A percentile compares a stretch with the other conserved stretches of the same genome.
Evolutionary conservation across 2,888 invertebrate species (phyloP).

Genomic region (Pristionchus fissidentatus): DNA sequence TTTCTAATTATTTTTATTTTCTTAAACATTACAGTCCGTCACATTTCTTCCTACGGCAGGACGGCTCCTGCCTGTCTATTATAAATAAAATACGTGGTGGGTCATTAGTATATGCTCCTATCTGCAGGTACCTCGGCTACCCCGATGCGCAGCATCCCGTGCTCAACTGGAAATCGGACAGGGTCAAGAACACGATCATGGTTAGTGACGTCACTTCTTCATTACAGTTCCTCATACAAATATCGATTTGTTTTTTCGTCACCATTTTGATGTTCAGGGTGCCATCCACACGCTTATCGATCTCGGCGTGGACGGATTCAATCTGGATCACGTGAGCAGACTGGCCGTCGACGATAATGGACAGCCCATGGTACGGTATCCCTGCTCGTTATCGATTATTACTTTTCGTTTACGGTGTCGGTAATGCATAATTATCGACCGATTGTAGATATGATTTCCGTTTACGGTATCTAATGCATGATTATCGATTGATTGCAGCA

Average conservation of each 20-base stretch:
- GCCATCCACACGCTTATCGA: constrained; percentile 60
- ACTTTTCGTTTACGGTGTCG: not conserved
- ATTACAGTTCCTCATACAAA: too few species aligned
- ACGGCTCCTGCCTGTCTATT: not conserved
- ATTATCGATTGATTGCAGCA: constrained; percentile 52
- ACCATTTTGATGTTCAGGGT: constrained; percentile 45
- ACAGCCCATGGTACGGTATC: constrained; percentile 53
- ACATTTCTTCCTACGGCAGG: not conserved
- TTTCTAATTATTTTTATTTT: not conserved
- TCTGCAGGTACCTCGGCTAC: constrained; percentile 57
- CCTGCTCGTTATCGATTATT: not conserved
- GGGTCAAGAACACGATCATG: constrained; percentile 51
- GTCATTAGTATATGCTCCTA: not conserved
- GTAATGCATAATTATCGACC: not conserved
- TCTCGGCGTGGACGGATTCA: constrained; percentile 71
- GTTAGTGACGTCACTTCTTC: not conserved
- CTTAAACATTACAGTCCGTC: not conserved
- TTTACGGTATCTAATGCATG: not conserved
- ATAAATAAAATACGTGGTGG: not conserved
- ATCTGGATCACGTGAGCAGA: constrained; percentile 64
- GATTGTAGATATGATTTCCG: not conserved
- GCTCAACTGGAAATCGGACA: constrained; percentile 58
- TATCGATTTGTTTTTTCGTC: not conserved
- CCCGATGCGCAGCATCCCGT: constrained; percentile 59
- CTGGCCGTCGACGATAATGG: constrained; percentile 59